Evolutionary conservation across 2,797 vertebrate species (phyloP).

Genomic region (Hydrolagus colliei): DNA sequence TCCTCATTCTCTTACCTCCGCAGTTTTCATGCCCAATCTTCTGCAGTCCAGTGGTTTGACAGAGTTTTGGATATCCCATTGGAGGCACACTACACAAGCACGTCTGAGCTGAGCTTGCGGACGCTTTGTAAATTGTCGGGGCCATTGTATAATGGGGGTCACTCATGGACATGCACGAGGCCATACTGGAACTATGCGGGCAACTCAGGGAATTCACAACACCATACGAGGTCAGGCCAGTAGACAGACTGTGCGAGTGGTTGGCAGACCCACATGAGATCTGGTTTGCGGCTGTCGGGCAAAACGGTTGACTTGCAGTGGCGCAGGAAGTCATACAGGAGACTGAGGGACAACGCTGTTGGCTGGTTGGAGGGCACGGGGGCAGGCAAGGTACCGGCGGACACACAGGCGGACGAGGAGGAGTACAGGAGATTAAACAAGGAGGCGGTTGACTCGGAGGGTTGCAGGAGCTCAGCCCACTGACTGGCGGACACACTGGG

Average conservation of each 20-base stretch:
- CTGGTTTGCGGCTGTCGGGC: neutral
- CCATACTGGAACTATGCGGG: neutral
- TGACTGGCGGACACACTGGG: neutral
- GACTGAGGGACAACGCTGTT: no score
- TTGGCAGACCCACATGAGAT: no score
- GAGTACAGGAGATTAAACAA: neutral
- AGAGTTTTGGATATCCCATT: neutral
- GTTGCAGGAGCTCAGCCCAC: neutral
- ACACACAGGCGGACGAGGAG: neutral
- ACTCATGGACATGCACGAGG: neutral
- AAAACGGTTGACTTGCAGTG: neutral
- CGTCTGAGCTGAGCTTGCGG: neutral
- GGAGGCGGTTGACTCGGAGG: neutral
- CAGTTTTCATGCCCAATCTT: neutral
- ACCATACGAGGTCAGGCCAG: no score
- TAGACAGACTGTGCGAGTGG: no score
- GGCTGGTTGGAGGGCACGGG: neutral
- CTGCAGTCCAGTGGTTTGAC: neutral
- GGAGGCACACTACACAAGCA: no score
- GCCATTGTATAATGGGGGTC: neutral
- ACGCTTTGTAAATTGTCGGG: neutral
- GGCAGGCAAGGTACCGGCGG: neutral
- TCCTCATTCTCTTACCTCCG: constrained; percentile 39
- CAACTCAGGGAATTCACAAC: no score
- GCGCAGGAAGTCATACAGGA: neutral